phyloP scores from a whole-genome alignment of 1,140 invertebrate genomes.

The Drosophila nikananu region DNA sequence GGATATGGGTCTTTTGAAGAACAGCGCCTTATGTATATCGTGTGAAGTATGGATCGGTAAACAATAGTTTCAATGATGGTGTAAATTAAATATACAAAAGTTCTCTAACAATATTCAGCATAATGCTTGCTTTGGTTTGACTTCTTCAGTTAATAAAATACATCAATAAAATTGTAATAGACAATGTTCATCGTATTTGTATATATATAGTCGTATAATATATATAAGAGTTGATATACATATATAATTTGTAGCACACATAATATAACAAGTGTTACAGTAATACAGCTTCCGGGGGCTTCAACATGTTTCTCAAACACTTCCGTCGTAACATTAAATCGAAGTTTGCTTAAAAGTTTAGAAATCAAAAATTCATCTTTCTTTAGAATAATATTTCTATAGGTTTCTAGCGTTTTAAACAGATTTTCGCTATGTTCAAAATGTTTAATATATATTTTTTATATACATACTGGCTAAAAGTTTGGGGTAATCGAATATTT shows the following conservation, averaged over 20 bases:
- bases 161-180: slow-evolving; percentile 69
- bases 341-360: slow-evolving; percentile 57
- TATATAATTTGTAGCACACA: slow-evolving; percentile 70
- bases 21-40: slow-evolving; percentile 27
- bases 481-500: slow-evolving; percentile 23
- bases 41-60: slow-evolving; percentile 34
- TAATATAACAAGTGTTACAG: slow-evolving; percentile 80
- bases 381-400: slow-evolving; percentile 35
- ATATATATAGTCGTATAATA: slow-evolving; percentile 57
- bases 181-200: slow-evolving; percentile 53
- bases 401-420: slow-evolving; percentile 45
- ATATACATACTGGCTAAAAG: slow-evolving; percentile 61
- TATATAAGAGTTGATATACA: slow-evolving; percentile 58
- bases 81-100: slow-evolving; percentile 81
- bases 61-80: slow-evolving; percentile 75
- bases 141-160: slow-evolving; percentile 53
- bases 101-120: slow-evolving; percentile 46
- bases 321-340: slow-evolving; percentile 63
- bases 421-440: slow-evolving; percentile 69
- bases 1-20: slow-evolving; percentile 27
- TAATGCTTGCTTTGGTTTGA: slow-evolving; percentile 30
- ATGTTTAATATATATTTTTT: slow-evolving; percentile 40
- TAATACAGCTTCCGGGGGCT: slow-evolving; percentile 77
- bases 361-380: slow-evolving; percentile 44
- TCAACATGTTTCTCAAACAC: slow-evolving; percentile 74